Conservation (phyloP, 2,888 invertebrate genomes). For the Fabriciana adippe region DNA sequence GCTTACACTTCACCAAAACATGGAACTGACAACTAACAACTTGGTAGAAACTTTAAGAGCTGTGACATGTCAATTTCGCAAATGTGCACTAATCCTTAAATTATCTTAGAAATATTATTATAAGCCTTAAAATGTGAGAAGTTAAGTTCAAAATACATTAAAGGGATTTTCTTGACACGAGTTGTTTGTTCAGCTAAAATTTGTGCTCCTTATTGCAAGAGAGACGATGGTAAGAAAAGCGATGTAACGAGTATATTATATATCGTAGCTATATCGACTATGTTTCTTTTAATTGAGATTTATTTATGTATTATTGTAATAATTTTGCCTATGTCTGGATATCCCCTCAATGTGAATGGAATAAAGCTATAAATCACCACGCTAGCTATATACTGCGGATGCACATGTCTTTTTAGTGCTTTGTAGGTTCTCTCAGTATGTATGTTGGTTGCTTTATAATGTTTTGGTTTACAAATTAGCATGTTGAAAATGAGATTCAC, state of each 20-base stretch:
- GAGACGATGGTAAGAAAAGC: constrained; percentile 9
- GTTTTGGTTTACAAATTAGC: too few species aligned
- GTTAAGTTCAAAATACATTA: constrained; percentile 4
- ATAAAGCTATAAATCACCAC: too few species aligned
- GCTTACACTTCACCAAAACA: constrained; percentile 9
- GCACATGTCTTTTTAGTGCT: too few species aligned
- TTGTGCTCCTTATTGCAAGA: constrained; percentile 7
- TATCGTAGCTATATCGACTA: neutral
- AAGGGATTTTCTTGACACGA: neutral
- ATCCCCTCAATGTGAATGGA: too few species aligned
- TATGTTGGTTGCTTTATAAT: too few species aligned
- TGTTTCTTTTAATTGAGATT: neutral
- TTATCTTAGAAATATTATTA: neutral
- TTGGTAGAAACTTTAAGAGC: constrained; percentile 8
- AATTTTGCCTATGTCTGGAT: too few species aligned
- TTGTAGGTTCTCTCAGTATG: too few species aligned
- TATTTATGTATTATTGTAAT: too few species aligned
- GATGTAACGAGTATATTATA: constrained; percentile 1
- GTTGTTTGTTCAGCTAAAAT: constrained; percentile 9
- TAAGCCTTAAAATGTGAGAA: neutral
- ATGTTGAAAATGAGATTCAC: too few species aligned
- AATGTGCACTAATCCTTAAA: constrained; percentile 15
- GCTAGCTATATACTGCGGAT: too few species aligned
- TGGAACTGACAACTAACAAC: constrained; percentile 16
- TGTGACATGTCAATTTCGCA: constrained; percentile 11